A percentile compares a stretch with the other conserved stretches of the same genome.
phyloP scores from a whole-genome alignment of 92 coral and sea anemone genomes.

The Montipora capitata region DNA sequence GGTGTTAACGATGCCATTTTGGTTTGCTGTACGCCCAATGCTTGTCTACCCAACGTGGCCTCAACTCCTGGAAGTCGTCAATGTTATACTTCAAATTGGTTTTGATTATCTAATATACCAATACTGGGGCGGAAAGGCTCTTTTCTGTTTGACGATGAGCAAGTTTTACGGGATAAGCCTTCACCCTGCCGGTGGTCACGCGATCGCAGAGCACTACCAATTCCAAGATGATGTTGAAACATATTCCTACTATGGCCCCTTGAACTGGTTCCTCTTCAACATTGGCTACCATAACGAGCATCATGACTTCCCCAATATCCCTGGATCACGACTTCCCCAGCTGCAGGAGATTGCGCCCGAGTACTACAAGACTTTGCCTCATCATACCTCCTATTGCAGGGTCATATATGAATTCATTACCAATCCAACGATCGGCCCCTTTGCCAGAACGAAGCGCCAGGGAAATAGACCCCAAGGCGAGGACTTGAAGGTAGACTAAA shows the following conservation, averaged over 20 bases:
- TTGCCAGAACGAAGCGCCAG: constrained; percentile 96
- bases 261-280: constrained; percentile 92
- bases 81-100: constrained; percentile 81
- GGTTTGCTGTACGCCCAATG: constrained; percentile 94
- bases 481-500: no score
- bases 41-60: constrained; percentile 95
- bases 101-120: constrained; percentile 81
- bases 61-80: constrained; percentile 82
- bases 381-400: constrained; percentile 93
- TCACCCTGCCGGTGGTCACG: constrained; percentile 99
- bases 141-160: constrained; percentile 85
- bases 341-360: constrained; percentile 94
- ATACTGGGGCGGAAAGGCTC: constrained; percentile 86
- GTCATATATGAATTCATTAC: constrained; percentile 92
- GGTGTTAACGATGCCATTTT: constrained; percentile 96
- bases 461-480: not conserved
- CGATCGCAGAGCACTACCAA: constrained; percentile 97
- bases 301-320: constrained; percentile 97
- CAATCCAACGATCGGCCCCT: constrained; percentile 95
- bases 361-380: constrained; percentile 90
- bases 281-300: constrained; percentile 99
- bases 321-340: constrained; percentile 94
- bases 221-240: constrained; percentile 91
- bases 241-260: constrained; percentile 96
- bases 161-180: constrained; percentile 95